Evolutionary conservation across 2,888 invertebrate genomes (phyloP), one percentile per base, ranked within the genome.

Genomic region (Oscheius sp.): DNA sequence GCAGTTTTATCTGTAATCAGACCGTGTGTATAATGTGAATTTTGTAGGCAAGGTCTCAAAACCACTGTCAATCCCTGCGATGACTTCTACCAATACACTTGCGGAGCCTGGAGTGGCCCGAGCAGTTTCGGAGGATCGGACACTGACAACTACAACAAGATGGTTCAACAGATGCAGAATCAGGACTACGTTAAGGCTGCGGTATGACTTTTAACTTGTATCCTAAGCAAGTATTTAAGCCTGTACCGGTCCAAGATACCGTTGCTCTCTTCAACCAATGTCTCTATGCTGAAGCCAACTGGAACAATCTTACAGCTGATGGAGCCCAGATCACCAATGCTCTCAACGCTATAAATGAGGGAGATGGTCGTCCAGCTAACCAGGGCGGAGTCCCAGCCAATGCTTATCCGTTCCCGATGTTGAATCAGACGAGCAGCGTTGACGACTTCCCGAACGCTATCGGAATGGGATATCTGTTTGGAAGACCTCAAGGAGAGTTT

Each of bases 81-180:
- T 50, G 84, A 87, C 65, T 87, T 87, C 83, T 87, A 79, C 75
- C 55, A 76, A 4, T 87, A 87, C 74, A 77, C 86, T 11, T 87
- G 87, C 59, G 84, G 83, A 32, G 73, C 63, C 32, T 83, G 75
- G 78, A 77, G 80, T 47, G 73, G 42, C 37, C 37, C n/a, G n/a
- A 81, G 79, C 80, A 70, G 76, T 29, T 81, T 83, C 63, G 80
- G 79, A 57, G 57, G 76, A 13, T 81, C 83, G 2, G 81, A 81
- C 65, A 53, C 76, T 33, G 73, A 74, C 4, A 83, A 79, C 59
- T 42, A 68, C 58, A 47, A 29, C 33, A 75, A 76, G 48, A 81
- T 81, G 79, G 76, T 71, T 48, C 33, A 51, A 2, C 71, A 76
- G 47, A 55, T 81, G 37, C 57, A 53, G 13, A 62, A 79, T 33